Base-by-base conservation (phyloP, 2,797 vertebrate species). In the Eidolon dupreanum region DNA sequence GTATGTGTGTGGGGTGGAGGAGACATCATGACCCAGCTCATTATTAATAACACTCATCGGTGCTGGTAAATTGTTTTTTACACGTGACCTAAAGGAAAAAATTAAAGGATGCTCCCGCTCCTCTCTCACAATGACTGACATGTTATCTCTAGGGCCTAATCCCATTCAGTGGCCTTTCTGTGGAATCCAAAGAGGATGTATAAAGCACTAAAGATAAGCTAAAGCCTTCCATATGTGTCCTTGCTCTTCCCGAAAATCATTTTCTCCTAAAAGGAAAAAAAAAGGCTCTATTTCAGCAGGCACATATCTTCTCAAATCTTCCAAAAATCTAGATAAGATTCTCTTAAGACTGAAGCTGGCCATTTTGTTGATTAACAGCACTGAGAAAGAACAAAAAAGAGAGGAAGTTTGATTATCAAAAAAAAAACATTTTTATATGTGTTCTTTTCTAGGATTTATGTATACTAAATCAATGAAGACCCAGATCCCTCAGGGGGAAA, bases 161-260 rank as follows among this genome's bases (percentile, higher is more conserved):
- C 93, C 88, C 70, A 53, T 43, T 63, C 90, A 26, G 8, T 78
- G 90, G 82, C 94, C 81, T 90, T 93, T 88, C 86, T 0, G 0
- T 63, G 66, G 75, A 73, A 57, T 59, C 85, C 74, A 90, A 65
- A 92, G 88, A 0, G 16, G 59, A 36, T 79, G 10, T 71, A 51
- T 17, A 46, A 70, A 70, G n/a, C 26, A 53, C 53, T 90, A 51
- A 84, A 95, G 94, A 94, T 88, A 95, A 97, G 92, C 89, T 85
- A 95, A 96, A 49, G 38, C 61, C 41, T 96, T 97, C 93, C 91
- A 91, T 65, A 55, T 94, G 87, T 81, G 68, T 83, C 33, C 38
- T 92, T 20, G 38, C 43, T 86, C 68, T 63, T 93, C 55, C 66
- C 26, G 33, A 90, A 90, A 96, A 59, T 33, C 49, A 20, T 70